Percentiles rank a stretch among this genome's conserved stretches.
phyloP scores from a whole-genome alignment of 2,888 invertebrate genomes.

The Xestoiulus laeticollis region DNA sequence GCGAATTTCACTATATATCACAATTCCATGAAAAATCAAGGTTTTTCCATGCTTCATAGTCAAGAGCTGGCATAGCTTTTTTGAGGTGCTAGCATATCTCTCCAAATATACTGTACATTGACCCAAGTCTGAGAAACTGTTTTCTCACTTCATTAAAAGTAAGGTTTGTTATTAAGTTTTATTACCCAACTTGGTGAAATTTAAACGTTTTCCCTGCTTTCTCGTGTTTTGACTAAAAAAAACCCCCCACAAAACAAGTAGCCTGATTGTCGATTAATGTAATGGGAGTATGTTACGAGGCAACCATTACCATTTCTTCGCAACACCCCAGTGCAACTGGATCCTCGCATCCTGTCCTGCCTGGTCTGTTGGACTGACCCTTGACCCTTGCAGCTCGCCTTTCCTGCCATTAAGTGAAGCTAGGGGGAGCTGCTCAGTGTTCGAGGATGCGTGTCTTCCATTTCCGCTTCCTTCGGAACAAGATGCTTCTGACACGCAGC shows the following conservation, averaged over 20 bases:
- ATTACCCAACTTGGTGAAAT: background rate
- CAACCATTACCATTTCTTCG: background rate
- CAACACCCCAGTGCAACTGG: slow-evolving; percentile 24
- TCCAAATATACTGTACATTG: background rate
- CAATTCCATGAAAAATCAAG: too few species aligned
- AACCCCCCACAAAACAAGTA: too few species aligned
- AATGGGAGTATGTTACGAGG: background rate
- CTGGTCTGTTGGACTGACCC: slow-evolving; percentile 15
- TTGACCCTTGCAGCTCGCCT: background rate
- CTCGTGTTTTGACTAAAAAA: background rate
- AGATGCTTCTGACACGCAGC: background rate
- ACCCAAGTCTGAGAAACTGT: background rate
- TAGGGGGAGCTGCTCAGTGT: slow-evolving; percentile 12
- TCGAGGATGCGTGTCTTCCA: slow-evolving; percentile 38
- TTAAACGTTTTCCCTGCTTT: background rate
- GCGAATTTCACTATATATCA: too few species aligned
- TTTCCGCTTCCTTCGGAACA: slow-evolving; percentile 27
- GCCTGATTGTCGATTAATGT: background rate
- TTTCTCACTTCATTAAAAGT: background rate
- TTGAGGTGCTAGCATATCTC: background rate
- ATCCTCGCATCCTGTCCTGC: slow-evolving; percentile 12
- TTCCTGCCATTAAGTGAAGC: slow-evolving; percentile 30
- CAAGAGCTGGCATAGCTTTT: too few species aligned
- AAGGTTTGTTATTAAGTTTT: background rate
- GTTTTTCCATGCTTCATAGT: too few species aligned